Evolutionary conservation across 2,113 vertebrate species (phyloP).

Genomic region (Entomyzon cyanotis): DNA sequence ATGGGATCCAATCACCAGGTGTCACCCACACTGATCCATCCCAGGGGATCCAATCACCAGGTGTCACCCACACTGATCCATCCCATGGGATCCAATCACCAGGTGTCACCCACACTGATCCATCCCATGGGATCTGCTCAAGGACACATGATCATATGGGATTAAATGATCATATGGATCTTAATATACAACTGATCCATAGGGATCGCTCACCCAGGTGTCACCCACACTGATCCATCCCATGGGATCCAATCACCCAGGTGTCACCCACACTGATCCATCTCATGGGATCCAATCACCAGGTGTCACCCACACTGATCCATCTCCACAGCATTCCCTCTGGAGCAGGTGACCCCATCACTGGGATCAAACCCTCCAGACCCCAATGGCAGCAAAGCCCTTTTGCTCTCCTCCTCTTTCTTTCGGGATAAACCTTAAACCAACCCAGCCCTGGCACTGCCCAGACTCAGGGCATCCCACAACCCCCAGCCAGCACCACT

Average conservation of each 20-base stretch:
- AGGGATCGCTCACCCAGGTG: too few species aligned
- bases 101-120: not conserved
- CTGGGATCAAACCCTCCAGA: not conserved
- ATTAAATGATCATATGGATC: too few species aligned
- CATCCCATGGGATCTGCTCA: too few species aligned
- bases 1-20: too few species aligned
- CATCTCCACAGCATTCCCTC: not conserved
- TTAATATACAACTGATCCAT: too few species aligned
- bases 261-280: too few species aligned
- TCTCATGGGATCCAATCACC: too few species aligned
- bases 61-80: not conserved
- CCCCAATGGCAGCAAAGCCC: not conserved
- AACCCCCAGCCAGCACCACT: not conserved
- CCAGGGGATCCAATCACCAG: too few species aligned
- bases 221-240: too few species aligned
- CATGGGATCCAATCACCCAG: too few species aligned
- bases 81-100: too few species aligned
- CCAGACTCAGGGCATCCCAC: not conserved
- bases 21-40: not conserved
- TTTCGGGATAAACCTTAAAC: not conserved
- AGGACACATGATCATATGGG: too few species aligned
- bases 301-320: not conserved
- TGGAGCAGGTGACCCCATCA: not conserved
- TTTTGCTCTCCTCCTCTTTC: not conserved
- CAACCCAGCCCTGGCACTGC: not conserved